Percentiles rank a stretch among this genome's conserved stretches.
phyloP scores from a whole-genome alignment of 2,888 invertebrate species.

The Rhagium mordax region DNA sequence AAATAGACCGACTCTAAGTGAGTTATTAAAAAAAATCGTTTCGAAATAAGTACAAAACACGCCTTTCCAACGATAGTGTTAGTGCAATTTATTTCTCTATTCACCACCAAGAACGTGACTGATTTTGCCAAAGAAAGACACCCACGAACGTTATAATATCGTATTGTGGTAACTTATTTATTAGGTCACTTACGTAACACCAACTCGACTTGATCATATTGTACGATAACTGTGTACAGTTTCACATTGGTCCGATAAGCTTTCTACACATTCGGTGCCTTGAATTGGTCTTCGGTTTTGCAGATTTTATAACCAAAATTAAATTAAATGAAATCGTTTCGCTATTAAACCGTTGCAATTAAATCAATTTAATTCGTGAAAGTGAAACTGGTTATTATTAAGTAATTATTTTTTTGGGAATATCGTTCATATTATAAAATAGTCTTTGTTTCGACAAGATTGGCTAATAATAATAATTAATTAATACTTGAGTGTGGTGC shows the following conservation, averaged over 20 bases:
- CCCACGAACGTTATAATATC: background rate
- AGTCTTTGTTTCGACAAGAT: constrained; percentile 3
- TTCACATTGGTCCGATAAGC: constrained; percentile 3
- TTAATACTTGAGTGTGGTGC: constrained; percentile 7
- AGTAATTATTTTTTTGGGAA: constrained; percentile 15
- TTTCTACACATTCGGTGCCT: constrained; percentile 25
- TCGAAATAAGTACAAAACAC: background rate
- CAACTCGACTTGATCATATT: constrained; percentile 14
- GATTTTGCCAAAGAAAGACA: constrained; percentile 2
- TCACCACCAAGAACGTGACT: constrained; percentile 3
- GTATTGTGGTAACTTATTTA: constrained; percentile 8
- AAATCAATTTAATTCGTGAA: background rate
- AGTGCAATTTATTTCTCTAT: background rate
- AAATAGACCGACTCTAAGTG: no score
- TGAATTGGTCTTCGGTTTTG: background rate
- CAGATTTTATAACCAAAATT: background rate
- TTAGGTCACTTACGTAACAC: constrained; percentile 5
- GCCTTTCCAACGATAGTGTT: background rate
- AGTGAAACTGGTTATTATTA: constrained; percentile 19
- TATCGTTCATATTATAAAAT: constrained; percentile 5
- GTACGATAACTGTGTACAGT: background rate
- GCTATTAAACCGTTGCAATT: background rate
- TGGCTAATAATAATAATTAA: constrained; percentile 2
- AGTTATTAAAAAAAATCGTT: background rate
- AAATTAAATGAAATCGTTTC: background rate